Conservation (phyloP, 2,113 vertebrate genomes). For the Azemiops feae region DNA sequence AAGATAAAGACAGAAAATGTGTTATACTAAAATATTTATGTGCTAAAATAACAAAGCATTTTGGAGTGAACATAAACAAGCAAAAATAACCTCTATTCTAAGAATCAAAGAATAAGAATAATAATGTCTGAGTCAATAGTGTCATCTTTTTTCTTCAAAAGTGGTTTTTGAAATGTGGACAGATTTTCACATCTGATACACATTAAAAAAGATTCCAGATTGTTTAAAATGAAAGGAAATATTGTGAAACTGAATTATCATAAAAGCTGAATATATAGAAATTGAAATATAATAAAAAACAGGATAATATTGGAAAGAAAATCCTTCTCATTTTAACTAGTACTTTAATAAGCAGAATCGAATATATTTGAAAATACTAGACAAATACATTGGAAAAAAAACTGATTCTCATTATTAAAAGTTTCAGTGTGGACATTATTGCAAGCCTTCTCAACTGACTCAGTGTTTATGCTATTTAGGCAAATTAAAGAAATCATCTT, state of each 20-base stretch:
- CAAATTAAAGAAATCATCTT: constrained; percentile 2
- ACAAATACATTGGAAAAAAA: neutral
- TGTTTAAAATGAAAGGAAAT: constrained; percentile 9
- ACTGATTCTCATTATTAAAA: neutral
- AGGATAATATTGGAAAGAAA: constrained; percentile 1
- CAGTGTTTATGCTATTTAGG: constrained; percentile 23
- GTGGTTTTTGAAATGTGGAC: constrained; percentile 14
- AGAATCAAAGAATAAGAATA: constrained; percentile 6
- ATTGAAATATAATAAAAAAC: neutral
- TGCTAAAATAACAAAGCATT: neutral
- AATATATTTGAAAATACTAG: neutral
- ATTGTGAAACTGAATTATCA: neutral
- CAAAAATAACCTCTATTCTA: neutral
- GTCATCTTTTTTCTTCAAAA: constrained; percentile 18
- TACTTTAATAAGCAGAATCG: constrained; percentile 4
- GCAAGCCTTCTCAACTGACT: neutral
- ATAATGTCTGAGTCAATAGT: neutral
- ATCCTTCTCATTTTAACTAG: neutral
- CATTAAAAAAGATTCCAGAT: constrained; percentile 5
- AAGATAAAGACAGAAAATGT: neutral
- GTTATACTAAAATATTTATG: neutral
- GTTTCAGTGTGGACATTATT: neutral
- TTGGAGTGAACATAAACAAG: constrained; percentile 12
- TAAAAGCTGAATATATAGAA: constrained; percentile 8
- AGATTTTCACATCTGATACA: neutral